Evolutionary conservation across 2,797 vertebrate genomes (phyloP).

Genomic region (Smutsia temminckii): DNA sequence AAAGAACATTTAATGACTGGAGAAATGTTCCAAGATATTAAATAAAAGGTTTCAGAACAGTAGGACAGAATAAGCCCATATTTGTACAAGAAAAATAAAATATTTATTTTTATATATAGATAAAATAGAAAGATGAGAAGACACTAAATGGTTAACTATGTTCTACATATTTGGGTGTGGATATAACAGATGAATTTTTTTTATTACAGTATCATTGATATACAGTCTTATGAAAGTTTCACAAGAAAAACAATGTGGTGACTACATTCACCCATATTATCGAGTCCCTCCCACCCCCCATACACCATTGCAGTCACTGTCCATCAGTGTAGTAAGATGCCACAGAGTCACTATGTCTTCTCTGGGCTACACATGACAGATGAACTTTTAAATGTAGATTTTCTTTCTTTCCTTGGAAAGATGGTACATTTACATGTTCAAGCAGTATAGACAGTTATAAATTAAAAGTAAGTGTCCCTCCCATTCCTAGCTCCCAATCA

Average conservation of each 20-base stretch:
- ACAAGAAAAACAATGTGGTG: no score
- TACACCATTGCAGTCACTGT: no score
- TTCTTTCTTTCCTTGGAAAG: neutral
- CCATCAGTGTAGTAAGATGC: no score
- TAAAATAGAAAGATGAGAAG: neutral
- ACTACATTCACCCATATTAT: no score
- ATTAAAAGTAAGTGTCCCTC: neutral
- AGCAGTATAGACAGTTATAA: neutral
- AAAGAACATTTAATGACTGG: neutral
- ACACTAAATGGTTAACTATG: neutral
- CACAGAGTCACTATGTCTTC: no score
- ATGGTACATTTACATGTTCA: neutral
- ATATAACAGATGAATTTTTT: neutral
- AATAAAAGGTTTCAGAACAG: neutral
- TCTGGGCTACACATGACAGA: neutral
- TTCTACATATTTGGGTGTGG: neutral
- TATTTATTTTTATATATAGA: neutral
- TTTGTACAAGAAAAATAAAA: neutral
- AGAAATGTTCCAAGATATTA: neutral
- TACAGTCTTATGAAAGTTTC: no score
- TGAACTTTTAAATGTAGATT: neutral
- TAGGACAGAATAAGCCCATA: neutral
- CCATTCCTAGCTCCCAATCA: neutral
- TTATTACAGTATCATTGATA: no score
- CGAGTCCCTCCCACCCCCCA: no score